Percentiles rank a stretch among this genome's conserved stretches.
phyloP scores from a whole-genome alignment of 2,888 invertebrate species.

The Belgica antarctica region DNA sequence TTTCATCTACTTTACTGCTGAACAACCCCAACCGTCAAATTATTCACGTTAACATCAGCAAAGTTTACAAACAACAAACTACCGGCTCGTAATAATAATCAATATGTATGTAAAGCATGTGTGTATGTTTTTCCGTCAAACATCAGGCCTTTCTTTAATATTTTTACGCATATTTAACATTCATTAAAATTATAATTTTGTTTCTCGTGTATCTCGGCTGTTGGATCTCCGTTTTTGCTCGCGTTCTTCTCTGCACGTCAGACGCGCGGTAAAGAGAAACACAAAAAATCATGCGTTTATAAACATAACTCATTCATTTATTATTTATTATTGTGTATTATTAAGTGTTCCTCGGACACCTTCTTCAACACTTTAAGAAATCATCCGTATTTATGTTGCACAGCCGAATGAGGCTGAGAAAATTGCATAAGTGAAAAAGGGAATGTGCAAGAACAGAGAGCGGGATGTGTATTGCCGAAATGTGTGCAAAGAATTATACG shows the following conservation, averaged over 20 bases:
- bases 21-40: too few relatives aligned
- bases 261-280: too few relatives aligned
- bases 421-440: slow-evolving; percentile 26
- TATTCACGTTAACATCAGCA: slow-evolving; percentile 4
- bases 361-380: slow-evolving; percentile 44
- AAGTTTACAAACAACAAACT: slow-evolving; percentile 24
- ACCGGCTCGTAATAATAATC: slow-evolving; percentile 15
- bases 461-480: slow-evolving; percentile 21
- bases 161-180: slow-evolving; percentile 41
- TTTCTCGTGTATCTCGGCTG: background rate
- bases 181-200: slow-evolving; percentile 32
- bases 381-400: slow-evolving; percentile 35
- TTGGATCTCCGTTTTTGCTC: background rate
- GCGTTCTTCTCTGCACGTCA: background rate
- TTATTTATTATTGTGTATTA: slow-evolving; percentile 43
- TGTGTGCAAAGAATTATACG: slow-evolving; percentile 32
- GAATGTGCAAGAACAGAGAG: slow-evolving; percentile 24
- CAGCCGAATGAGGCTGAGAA: slow-evolving; percentile 37
- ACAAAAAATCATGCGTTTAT: slow-evolving; percentile 14
- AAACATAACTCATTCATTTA: slow-evolving; percentile 43
- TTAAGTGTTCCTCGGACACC: slow-evolving; percentile 43
- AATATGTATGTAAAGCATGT: background rate
- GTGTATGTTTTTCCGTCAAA: slow-evolving; percentile 7
- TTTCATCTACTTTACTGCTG: too few relatives aligned
- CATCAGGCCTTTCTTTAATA: slow-evolving; percentile 16